phyloP scores from a whole-genome alignment of 2,888 invertebrate species.

The Diarsia dahlii region DNA sequence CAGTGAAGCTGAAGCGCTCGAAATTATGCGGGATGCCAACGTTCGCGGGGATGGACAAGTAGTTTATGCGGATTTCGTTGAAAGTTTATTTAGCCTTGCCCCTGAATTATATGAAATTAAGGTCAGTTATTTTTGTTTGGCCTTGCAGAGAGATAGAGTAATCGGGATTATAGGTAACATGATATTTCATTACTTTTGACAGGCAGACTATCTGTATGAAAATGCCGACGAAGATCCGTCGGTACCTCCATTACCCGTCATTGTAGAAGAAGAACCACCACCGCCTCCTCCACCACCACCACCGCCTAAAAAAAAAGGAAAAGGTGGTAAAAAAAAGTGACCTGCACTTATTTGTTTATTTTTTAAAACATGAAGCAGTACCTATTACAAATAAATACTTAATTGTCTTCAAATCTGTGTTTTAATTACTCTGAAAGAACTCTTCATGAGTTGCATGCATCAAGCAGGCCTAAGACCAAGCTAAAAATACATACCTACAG shows the following conservation, averaged over 20 bases:
- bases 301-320: slow-evolving; percentile 50
- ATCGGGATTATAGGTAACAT: not conserved
- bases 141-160: too few relatives aligned
- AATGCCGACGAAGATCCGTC: slow-evolving; percentile 86
- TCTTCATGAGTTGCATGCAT: not conserved
- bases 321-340: slow-evolving; percentile 54
- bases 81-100: slow-evolving; percentile 81
- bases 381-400: slow-evolving; percentile 19
- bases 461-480: too few relatives aligned
- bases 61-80: slow-evolving; percentile 81
- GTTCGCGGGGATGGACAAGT: slow-evolving; percentile 83
- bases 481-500: too few relatives aligned
- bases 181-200: slow-evolving; percentile 42
- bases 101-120: slow-evolving; percentile 81
- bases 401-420: not conserved
- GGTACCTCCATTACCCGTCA: slow-evolving; percentile 70
- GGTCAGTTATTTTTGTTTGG: slow-evolving; percentile 65
- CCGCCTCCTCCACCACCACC: slow-evolving; percentile 58
- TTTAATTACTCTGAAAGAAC: slow-evolving; percentile 12
- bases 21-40: slow-evolving; percentile 84
- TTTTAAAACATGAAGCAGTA: not conserved
- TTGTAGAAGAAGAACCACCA: slow-evolving; percentile 57
- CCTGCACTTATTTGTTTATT: slow-evolving; percentile 3
- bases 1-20: slow-evolving; percentile 74
- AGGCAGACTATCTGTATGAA: slow-evolving; percentile 82